Conservation (phyloP, 2,888 invertebrate genomes). For the Vesta saturnalis region DNA sequence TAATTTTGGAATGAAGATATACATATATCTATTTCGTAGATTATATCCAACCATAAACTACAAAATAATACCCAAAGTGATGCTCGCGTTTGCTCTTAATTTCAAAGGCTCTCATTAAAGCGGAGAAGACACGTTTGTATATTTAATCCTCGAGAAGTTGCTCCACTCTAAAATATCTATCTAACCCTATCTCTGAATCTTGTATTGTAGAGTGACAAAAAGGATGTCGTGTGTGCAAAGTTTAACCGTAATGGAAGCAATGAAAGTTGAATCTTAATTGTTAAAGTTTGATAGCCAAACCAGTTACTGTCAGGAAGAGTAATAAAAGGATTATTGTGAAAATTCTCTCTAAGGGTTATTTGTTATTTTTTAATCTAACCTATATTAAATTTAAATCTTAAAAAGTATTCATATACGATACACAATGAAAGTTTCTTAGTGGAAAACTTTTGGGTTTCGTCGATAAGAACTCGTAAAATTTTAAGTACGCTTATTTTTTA, state of each 20-base stretch:
- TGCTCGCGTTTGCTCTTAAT: slow-evolving; percentile 28
- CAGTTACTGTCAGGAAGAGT: slow-evolving; percentile 36
- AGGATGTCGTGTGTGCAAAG: slow-evolving; percentile 25
- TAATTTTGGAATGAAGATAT: background rate
- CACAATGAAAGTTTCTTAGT: background rate
- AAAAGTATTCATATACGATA: background rate
- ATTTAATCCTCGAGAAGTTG: slow-evolving; percentile 31
- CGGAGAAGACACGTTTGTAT: slow-evolving; percentile 40
- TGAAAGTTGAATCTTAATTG: slow-evolving; percentile 39
- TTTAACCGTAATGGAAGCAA: slow-evolving; percentile 30
- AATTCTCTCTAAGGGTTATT: slow-evolving; percentile 23
- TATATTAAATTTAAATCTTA: background rate
- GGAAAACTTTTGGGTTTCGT: too few relatives aligned
- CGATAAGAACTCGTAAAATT: too few relatives aligned
- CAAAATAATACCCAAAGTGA: slow-evolving; percentile 19
- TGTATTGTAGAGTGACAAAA: slow-evolving; percentile 14
- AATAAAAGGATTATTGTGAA: slow-evolving; percentile 41
- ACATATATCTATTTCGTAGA: slow-evolving; percentile 2
- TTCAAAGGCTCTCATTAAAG: slow-evolving; percentile 38
- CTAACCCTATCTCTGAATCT: slow-evolving; percentile 22
- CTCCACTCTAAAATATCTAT: slow-evolving; percentile 17
- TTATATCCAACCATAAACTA: slow-evolving; percentile 10
- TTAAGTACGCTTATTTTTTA: background rate
- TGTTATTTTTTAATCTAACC: background rate
- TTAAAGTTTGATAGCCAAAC: slow-evolving; percentile 42